Evolutionary conservation across 2,888 invertebrate genomes (phyloP).

Genomic region (Drosophila diplacantha): DNA sequence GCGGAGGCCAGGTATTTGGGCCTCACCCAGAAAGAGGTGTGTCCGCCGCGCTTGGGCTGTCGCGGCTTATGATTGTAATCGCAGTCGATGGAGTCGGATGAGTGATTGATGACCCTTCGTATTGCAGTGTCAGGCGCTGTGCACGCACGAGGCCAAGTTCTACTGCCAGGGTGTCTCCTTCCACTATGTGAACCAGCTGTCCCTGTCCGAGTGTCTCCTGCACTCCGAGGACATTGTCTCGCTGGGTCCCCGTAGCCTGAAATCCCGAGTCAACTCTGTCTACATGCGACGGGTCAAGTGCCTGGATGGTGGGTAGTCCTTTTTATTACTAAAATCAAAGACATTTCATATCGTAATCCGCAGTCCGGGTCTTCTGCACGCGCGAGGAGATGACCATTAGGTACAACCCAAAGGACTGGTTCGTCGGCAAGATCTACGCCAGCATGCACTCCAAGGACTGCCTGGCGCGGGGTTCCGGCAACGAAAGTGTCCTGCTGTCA

Average conservation of each 20-base stretch:
- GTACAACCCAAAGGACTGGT: conserved; percentile 81
- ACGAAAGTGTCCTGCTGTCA: conserved; percentile 69
- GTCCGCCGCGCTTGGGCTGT: conserved; percentile 50
- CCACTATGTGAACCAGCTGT: conserved; percentile 66
- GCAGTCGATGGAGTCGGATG: conserved; percentile 40
- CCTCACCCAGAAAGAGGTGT: conserved; percentile 77
- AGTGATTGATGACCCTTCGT: conserved; percentile 58
- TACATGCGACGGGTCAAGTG: conserved; percentile 91
- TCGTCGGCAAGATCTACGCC: conserved; percentile 88
- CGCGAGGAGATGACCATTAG: conserved; percentile 84
- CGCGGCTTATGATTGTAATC: conserved; percentile 62
- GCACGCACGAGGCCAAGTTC: conserved; percentile 83
- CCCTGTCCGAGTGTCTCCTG: conserved; percentile 81
- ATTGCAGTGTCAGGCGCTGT: conserved; percentile 81
- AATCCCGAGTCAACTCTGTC: conserved; percentile 80
- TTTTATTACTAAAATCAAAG: accelerated
- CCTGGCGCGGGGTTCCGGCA: conserved; percentile 80
- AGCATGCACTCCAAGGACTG: conserved; percentile 87
- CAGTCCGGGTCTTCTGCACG: conserved; percentile 89
- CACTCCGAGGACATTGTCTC: conserved; percentile 90
- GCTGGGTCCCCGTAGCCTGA: conserved; percentile 85
- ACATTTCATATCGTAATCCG: neutral
- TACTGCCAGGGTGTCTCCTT: conserved; percentile 85
- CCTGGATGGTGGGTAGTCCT: conserved; percentile 84
- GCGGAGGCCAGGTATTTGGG: conserved; percentile 77